Percentiles rank a stretch among this genome's conserved stretches.
Evolutionary conservation across 2,113 vertebrate genomes (phyloP).

Genomic region (Lethenteron camtschaticum): DNA sequence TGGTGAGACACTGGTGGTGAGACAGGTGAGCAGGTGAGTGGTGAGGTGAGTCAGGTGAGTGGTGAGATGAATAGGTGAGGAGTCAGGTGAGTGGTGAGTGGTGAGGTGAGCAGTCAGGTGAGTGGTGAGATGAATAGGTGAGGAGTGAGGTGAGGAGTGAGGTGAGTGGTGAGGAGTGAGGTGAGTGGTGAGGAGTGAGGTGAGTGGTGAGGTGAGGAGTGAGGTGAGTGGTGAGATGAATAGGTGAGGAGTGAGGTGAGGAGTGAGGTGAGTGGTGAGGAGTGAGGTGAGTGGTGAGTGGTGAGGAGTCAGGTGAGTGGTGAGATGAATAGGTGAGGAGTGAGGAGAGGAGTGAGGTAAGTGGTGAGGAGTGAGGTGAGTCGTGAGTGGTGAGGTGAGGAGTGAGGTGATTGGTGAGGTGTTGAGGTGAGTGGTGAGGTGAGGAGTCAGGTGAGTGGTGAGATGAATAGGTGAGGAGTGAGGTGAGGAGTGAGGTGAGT

Average conservation of each 20-base stretch:
- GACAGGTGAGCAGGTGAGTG: too few species aligned
- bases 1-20: too few species aligned
- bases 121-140: too few species aligned
- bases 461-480: constrained; percentile 13
- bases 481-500: constrained; percentile 5
- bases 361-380: not conserved
- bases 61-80: too few species aligned
- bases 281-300: constrained; percentile 7
- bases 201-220: too few species aligned
- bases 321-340: constrained; percentile 13
- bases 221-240: too few species aligned
- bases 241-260: not conserved
- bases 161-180: too few species aligned
- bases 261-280: constrained; percentile 11
- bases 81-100: too few species aligned
- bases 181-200: too few species aligned
- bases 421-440: not conserved
- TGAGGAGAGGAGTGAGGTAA: not conserved
- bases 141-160: too few species aligned
- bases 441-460: not conserved
- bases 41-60: too few species aligned
- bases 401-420: not conserved
- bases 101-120: too few species aligned
- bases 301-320: not conserved
- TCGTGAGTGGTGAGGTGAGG: constrained; percentile 6